A percentile compares a stretch with the other conserved stretches of the same genome.
phyloP scores from a whole-genome alignment of 2,888 invertebrate species.

The Lycia hirtaria region DNA sequence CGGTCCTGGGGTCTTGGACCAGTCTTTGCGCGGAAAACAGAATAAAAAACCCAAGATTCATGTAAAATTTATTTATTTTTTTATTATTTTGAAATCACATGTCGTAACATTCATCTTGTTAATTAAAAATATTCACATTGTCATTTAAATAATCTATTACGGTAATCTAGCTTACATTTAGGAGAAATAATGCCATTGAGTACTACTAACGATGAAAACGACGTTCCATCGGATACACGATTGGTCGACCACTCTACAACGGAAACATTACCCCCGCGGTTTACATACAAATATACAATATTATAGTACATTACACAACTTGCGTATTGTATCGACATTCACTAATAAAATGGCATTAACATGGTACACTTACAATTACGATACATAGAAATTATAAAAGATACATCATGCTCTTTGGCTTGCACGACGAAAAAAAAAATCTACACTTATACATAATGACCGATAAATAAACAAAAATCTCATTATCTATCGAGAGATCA shows the following conservation, averaged over 20 bases:
- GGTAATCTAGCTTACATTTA: slow-evolving; percentile 84
- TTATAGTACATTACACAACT: slow-evolving; percentile 81
- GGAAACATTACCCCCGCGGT: slow-evolving; percentile 72
- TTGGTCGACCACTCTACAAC: slow-evolving; percentile 82
- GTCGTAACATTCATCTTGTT: slow-evolving; percentile 87
- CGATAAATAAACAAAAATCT: slow-evolving; percentile 68
- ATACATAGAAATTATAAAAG: slow-evolving; percentile 79
- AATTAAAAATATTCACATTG: slow-evolving; percentile 89
- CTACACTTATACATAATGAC: slow-evolving; percentile 65
- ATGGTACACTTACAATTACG: slow-evolving; percentile 77
- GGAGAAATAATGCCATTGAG: slow-evolving; percentile 84
- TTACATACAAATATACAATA: slow-evolving; percentile 84
- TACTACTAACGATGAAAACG: slow-evolving; percentile 71
- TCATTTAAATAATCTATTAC: slow-evolving; percentile 87
- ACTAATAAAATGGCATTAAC: slow-evolving; percentile 83
- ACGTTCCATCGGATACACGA: slow-evolving; percentile 71
- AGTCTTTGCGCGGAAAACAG: slow-evolving; percentile 3
- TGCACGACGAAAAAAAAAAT: slow-evolving; percentile 82
- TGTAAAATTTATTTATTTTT: slow-evolving; percentile 87
- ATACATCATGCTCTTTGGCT: slow-evolving; percentile 85
- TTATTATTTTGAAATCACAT: slow-evolving; percentile 87
- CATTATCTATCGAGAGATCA: slow-evolving; percentile 78
- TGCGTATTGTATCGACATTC: slow-evolving; percentile 76
- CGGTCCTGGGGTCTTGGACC: too few relatives aligned
- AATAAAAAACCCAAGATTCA: slow-evolving; percentile 60